Conservation (phyloP, 2,113 vertebrate genomes). For the Ariopsis seemanni region DNA sequence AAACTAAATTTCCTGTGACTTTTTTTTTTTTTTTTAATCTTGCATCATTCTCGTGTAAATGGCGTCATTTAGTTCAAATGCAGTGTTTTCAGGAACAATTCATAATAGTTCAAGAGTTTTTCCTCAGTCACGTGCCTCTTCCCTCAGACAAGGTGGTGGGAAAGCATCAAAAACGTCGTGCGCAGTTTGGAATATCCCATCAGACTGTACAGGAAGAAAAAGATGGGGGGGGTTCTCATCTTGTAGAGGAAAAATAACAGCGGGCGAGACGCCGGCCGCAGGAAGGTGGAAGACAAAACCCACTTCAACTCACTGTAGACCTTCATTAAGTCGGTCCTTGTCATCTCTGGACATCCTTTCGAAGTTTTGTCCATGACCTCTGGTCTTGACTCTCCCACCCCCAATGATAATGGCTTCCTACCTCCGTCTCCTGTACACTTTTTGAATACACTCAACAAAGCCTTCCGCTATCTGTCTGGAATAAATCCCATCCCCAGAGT, state of each 20-base stretch:
- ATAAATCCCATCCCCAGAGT: neutral
- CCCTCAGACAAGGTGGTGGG: neutral
- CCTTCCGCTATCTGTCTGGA: conserved; percentile 44
- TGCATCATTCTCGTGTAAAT: neutral
- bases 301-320: conserved; percentile 55
- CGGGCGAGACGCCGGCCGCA: conserved; percentile 60
- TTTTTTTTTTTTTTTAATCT: neutral
- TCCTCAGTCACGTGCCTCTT: neutral
- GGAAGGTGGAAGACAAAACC: conserved; percentile 66
- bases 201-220: conserved; percentile 72
- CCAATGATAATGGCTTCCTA: conserved; percentile 70
- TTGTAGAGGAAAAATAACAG: conserved; percentile 68
- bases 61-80: neutral
- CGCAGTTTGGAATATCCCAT: conserved; percentile 74
- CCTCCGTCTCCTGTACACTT: conserved; percentile 62
- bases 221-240: conserved; percentile 57
- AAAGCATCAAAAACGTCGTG: conserved; percentile 53
- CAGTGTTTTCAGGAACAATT: neutral
- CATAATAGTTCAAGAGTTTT: neutral
- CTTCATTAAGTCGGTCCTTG: conserved; percentile 52
- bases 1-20: neutral
- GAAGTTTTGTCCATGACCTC: conserved; percentile 65
- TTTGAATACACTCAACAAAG: conserved; percentile 65
- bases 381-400: conserved; percentile 58
- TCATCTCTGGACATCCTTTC: conserved; percentile 46